Conservation (phyloP, 2,797 vertebrate species). For the Oreochromis grahami region DNA sequence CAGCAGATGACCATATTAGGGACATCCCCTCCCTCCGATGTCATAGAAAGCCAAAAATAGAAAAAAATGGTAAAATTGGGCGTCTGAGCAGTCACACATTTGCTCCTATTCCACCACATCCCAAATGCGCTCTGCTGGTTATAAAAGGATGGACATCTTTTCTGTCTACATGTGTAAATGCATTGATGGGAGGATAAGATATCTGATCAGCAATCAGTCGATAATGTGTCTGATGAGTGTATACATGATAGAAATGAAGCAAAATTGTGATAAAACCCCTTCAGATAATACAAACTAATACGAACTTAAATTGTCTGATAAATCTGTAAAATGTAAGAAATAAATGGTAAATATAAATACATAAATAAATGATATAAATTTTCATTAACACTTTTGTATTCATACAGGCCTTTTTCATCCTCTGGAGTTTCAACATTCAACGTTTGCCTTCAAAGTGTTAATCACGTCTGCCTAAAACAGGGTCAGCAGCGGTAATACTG, state of each 20-base stretch:
- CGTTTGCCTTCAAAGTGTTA: neutral
- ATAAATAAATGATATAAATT: neutral
- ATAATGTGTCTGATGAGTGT: neutral
- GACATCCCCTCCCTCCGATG: neutral
- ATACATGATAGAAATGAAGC: neutral
- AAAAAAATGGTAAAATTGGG: neutral
- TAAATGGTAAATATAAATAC: neutral
- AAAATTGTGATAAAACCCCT: neutral
- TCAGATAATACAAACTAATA: neutral
- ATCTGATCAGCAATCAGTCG: neutral
- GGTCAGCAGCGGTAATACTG: neutral
- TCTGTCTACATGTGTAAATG: neutral
- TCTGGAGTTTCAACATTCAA: neutral
- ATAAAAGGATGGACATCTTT: neutral
- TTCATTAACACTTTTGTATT: neutral
- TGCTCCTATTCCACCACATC: neutral
- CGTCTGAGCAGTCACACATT: neutral
- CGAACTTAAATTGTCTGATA: neutral
- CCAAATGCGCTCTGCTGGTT: neutral
- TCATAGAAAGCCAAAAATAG: neutral
- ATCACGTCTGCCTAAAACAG: neutral
- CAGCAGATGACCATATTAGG: neutral
- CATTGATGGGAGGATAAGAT: neutral
- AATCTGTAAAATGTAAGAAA: neutral
- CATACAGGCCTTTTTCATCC: neutral